A percentile compares a stretch with the other conserved stretches of the same genome.
phyloP scores from a whole-genome alignment of 2,888 invertebrate species.

The Rotaria sp. region DNA sequence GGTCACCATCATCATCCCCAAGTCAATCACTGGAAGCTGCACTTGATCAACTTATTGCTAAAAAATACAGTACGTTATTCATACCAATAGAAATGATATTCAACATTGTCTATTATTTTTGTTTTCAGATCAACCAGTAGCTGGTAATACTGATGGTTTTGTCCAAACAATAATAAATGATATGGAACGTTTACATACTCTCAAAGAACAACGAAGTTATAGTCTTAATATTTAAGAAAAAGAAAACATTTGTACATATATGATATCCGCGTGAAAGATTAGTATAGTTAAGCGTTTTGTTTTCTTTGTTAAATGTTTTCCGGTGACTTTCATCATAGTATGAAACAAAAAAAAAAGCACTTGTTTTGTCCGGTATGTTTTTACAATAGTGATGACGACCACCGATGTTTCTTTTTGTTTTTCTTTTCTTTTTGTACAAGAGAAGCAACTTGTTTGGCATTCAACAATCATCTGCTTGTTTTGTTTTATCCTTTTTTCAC shows the following conservation, averaged over 20 bases:
- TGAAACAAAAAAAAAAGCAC: neutral
- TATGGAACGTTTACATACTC: constrained; percentile 11
- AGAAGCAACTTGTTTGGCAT: neutral
- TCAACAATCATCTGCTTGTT: neutral
- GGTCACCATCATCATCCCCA: constrained; percentile 3
- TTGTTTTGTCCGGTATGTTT: neutral
- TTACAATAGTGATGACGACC: neutral
- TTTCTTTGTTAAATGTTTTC: neutral
- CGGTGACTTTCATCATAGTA: constrained; percentile 28
- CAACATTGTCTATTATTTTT: too few species aligned
- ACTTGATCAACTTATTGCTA: constrained; percentile 26
- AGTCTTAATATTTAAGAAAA: constrained; percentile 16
- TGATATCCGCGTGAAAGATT: neutral
- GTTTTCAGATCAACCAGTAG: constrained; percentile 2
- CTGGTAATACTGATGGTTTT: constrained; percentile 38
- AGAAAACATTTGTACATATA: neutral
- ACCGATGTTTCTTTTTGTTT: constrained; percentile 10
- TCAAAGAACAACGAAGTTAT: constrained; percentile 24
- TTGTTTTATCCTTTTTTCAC: neutral
- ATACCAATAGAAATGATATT: too few species aligned
- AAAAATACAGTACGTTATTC: constrained; percentile 17
- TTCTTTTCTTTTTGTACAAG: neutral
- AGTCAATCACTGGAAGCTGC: neutral
- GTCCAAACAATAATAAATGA: constrained; percentile 37
- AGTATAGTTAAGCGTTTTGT: neutral